Conservation (phyloP, 2,888 invertebrate species). For the Mythimna lalbum region DNA sequence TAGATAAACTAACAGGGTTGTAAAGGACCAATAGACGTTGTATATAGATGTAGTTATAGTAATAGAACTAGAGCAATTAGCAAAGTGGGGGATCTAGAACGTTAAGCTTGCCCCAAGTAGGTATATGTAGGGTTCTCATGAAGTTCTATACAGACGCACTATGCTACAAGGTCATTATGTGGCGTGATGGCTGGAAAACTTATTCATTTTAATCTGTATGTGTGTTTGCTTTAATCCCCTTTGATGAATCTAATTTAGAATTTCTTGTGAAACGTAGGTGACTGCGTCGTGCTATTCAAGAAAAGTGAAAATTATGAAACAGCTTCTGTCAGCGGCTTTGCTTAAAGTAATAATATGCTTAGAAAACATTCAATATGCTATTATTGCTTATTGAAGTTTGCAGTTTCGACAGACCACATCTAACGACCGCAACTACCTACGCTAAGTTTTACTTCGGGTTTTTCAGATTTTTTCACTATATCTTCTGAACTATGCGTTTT, state of each 20-base stretch:
- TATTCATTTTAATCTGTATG: conserved; percentile 31
- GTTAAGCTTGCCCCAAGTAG: conserved; percentile 26
- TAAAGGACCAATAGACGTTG: conserved; percentile 51
- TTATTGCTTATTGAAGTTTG: no score
- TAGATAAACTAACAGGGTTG: conserved; percentile 61
- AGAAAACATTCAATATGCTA: no score
- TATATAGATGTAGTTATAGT: conserved; percentile 49
- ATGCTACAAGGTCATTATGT: conserved; percentile 28
- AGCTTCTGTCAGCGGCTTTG: no score
- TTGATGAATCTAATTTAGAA: not conserved
- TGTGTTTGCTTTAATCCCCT: not conserved
- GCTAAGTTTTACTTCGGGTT: no score
- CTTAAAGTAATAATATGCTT: no score
- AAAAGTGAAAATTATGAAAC: not conserved
- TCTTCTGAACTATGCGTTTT: no score
- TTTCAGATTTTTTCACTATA: no score
- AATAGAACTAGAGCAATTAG: conserved; percentile 62
- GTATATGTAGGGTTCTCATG: conserved; percentile 35
- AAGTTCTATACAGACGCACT: conserved; percentile 42
- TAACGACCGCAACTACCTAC: no score
- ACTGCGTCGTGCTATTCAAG: not conserved
- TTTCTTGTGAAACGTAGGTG: not conserved
- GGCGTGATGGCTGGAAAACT: conserved; percentile 12
- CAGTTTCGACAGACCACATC: no score
- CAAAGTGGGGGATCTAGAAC: conserved; percentile 56